Evolutionary conservation across 1,140 invertebrate genomes (phyloP).

Genomic region (Camponotus vicinus): DNA sequence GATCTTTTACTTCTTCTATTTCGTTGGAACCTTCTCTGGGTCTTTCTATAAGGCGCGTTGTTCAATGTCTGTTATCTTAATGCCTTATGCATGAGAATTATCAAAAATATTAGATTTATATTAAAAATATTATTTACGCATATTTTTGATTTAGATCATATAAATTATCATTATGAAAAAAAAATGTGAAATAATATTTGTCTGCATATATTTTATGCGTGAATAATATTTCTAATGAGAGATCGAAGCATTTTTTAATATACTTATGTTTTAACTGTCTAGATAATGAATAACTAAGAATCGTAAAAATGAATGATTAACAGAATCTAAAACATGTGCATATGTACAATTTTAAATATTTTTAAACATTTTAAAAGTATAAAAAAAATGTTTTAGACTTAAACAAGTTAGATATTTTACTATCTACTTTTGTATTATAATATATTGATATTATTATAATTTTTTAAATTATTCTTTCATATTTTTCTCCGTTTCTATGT

Average conservation of each 20-base stretch:
- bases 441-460: neutral
- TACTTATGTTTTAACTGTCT: neutral
- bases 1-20: slow-evolving; percentile 34
- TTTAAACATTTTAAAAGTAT: neutral
- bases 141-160: too few species aligned
- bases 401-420: neutral
- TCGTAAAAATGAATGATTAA: neutral
- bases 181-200: slow-evolving; percentile 7
- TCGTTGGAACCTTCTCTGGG: slow-evolving; percentile 5
- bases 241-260: neutral
- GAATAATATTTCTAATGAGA: neutral
- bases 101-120: too few species aligned
- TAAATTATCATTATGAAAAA: neutral
- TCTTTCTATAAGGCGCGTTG: slow-evolving; percentile 9
- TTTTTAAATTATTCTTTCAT: neutral
- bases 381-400: neutral
- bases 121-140: too few species aligned
- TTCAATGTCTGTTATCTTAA: neutral
- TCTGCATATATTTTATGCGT: neutral
- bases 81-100: neutral
- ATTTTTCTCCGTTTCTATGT: neutral
- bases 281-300: neutral
- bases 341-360: neutral
- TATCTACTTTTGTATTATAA: neutral
- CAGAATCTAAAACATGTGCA: neutral